A percentile compares a stretch with the other conserved stretches of the same genome.
phyloP scores from a whole-genome alignment of 2,797 vertebrate genomes.

The Sebastes reedi region DNA sequence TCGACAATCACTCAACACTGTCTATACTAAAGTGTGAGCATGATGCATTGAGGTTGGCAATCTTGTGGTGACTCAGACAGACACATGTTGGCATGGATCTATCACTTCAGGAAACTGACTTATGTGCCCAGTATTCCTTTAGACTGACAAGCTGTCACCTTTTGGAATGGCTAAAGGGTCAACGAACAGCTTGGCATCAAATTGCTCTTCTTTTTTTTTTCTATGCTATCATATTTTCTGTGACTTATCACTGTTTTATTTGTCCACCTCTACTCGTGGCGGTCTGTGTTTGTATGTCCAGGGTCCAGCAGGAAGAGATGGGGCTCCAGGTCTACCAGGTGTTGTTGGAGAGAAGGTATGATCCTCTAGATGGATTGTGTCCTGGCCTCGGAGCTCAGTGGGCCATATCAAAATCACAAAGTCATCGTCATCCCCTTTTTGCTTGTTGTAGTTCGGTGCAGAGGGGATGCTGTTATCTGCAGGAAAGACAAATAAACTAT shows the following conservation, averaged over 20 bases:
- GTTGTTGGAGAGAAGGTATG: constrained; percentile 65
- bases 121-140: constrained; percentile 10
- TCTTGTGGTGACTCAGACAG: not conserved
- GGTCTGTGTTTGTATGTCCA: constrained; percentile 51
- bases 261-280: not conserved
- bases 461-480: not conserved
- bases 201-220: not conserved
- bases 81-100: constrained; percentile 1
- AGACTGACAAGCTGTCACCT: constrained; percentile 12
- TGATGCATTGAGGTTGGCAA: not conserved
- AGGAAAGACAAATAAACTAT: not conserved
- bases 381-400: not conserved
- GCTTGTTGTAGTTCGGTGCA: not conserved
- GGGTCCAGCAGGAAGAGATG: constrained; percentile 86
- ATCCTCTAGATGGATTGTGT: not conserved
- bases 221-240: not conserved
- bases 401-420: not conserved
- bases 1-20: not conserved
- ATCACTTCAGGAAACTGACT: constrained; percentile 21
- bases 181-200: not conserved
- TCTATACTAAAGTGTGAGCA: not conserved
- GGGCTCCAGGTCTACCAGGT: constrained; percentile 67
- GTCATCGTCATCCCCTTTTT: not conserved
- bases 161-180: constrained; percentile 29
- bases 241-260: not conserved